Evolutionary conservation across 2,888 invertebrate genomes (phyloP), one percentile per base, ranked within the genome.

Genomic region (Neoascia interrupta): DNA sequence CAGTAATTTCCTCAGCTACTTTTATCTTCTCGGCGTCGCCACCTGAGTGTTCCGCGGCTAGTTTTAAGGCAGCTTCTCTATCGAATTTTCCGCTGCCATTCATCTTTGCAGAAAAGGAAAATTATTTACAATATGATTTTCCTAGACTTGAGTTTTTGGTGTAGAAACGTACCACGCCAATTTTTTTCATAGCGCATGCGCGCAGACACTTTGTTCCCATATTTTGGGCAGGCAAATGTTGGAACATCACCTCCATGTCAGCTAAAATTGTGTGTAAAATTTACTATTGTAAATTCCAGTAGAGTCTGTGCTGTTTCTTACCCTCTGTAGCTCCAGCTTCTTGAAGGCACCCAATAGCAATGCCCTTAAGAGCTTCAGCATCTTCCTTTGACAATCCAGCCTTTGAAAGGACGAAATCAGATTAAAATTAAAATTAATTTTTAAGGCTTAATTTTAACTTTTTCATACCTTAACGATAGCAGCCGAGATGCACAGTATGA

Each of bases 181-280:
- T 82, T 79, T 86, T 86, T 74, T 87, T 86, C 82, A 87, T 83
- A 15, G 86, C 58, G 64, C 89, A 89, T 36, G 86, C 84, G 1
- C 84, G 85, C 63, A 89, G 75, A 53, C 89, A 89, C 76, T 87
- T 88, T 11, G 83, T 86, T 45, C 85, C 86, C 2, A 61, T 81
- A 4, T 83, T 83, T 2, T 61, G 74, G 11, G 85, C 83, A 0
- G 83, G 68, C 39, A 84, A 79, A 51, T 86, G 83, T 16, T 84
- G 83, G n/a, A 86, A 56, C 81, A 89, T 70, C 3, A 82, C 82
- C 28, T 84, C 83, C 37, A 89, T 58, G 63, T 88, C 89, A 41
- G 82, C 87, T 87, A 37, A 16, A 64, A 28, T 6, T 8, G 2
- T 13, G 3, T 11, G 13, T 1, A 1, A 2, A 13, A 3, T 5